A percentile compares a stretch with the other conserved stretches of the same genome.
Evolutionary conservation across 2,888 invertebrate genomes (phyloP).

Genomic region (Tipula unca): DNA sequence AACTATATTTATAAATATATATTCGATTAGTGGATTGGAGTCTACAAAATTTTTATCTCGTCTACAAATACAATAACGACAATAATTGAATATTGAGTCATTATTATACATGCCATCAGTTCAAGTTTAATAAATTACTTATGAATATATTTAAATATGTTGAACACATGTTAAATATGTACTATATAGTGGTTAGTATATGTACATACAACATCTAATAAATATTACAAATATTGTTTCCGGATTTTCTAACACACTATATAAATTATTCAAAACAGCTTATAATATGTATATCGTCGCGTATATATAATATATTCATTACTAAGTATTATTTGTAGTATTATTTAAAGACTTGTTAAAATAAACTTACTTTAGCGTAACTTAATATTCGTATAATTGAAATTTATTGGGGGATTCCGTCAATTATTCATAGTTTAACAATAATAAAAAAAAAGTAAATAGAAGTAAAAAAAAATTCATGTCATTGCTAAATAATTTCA

Average conservation of each 20-base stretch:
- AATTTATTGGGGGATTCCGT: background rate
- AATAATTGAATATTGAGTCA: slow-evolving; percentile 8
- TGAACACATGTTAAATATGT: background rate
- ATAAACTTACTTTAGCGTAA: background rate
- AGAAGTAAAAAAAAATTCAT: background rate
- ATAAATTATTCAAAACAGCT: background rate
- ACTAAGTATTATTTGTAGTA: background rate
- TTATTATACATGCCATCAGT: background rate
- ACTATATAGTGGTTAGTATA: background rate
- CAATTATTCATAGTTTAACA: slow-evolving; percentile 14
- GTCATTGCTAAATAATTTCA: background rate
- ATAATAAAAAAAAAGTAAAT: background rate
- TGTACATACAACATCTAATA: background rate
- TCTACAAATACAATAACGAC: background rate
- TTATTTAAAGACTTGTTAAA: background rate
- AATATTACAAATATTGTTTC: background rate
- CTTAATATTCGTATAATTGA: background rate
- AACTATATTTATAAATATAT: background rate
- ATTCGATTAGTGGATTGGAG: background rate
- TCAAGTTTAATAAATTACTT: background rate
- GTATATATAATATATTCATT: background rate
- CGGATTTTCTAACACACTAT: background rate
- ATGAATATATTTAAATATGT: background rate
- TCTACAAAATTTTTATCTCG: background rate
- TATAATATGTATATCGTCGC: background rate